Conservation (phyloP, 2,113 vertebrate genomes). For the Galemys pyrenaicus region DNA sequence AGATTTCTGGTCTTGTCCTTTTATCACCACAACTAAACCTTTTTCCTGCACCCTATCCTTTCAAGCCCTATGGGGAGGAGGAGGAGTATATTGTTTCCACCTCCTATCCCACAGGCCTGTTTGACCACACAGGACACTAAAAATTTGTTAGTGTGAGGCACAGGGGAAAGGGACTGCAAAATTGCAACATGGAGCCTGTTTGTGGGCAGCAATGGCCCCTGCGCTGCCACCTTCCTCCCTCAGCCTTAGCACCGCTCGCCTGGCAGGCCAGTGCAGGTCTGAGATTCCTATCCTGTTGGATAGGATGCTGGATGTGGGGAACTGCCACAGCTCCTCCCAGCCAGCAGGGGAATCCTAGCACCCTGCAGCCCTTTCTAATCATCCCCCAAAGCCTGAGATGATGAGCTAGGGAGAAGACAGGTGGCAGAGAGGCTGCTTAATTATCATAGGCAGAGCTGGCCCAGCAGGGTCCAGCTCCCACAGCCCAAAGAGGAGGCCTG, state of each 20-base stretch:
- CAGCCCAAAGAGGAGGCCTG: neutral
- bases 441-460: neutral
- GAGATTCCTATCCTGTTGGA: neutral
- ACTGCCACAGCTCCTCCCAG: neutral
- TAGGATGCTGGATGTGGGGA: neutral
- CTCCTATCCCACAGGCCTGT: neutral
- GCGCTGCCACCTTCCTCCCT: neutral
- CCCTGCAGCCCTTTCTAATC: neutral
- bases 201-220: rapidly evolving
- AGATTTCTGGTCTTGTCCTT: neutral
- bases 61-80: neutral
- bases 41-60: neutral
- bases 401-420: neutral
- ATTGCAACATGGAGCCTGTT: neutral
- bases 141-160: neutral
- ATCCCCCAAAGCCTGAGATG: neutral
- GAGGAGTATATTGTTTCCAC: neutral
- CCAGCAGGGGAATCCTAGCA: neutral
- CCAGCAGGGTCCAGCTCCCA: neutral
- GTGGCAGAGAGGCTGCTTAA: neutral
- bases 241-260: rapidly evolving
- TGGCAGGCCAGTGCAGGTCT: neutral
- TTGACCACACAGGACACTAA: neutral
- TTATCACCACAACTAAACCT: neutral
- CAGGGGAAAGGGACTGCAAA: neutral